Evolutionary conservation across 2,888 invertebrate species (phyloP), one percentile per base, ranked within the genome.

Genomic region (Amorpha juglandis): DNA sequence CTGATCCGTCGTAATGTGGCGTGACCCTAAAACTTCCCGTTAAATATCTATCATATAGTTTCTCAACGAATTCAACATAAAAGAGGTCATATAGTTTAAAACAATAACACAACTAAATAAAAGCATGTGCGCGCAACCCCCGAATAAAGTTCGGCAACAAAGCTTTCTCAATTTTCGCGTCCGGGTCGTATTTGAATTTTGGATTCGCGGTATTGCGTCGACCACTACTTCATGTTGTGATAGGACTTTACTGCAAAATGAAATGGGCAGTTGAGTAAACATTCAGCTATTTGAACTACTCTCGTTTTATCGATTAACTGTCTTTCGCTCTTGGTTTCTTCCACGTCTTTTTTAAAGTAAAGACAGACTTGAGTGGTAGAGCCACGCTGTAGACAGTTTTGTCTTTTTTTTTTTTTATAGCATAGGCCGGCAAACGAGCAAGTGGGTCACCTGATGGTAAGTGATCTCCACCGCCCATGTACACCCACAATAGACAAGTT

Each of bases 161-260:
- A 58, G 58, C 58, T 58, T 19, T 19, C 58, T 42, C 58, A 58
- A 58, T 58, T 58, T 58, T 42, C 38, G 58, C 38, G 16, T 58
- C 58, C 58, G 58, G 58, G 11, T 58, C 42, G 58, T 58, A 42
- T 58, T 58, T 58, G 58, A 58, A 58, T 58, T 58, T 58, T 58
- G 58, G 19, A 58, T 42, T 58, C 38, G 58, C 58, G 42, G 58
- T 58, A 19, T 42, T 12, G n/a, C 42, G 35, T 1, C 19, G 12
- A 58, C 55, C 55, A n/a, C 55, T 42, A 38, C 42, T 42, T 58
- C 58, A 9, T 58, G 58, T 58, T 58, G 58, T 58, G 58, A 58
- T 58, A 58, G 58, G 42, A 58, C 58, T 58, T 38, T 38, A 11
- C 35, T 33, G 14, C 12, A n/a, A 35, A 58, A 58, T 42, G 42